Base-by-base conservation (phyloP, 2,113 vertebrate genomes). In the Ceuthmochares aereus region DNA sequence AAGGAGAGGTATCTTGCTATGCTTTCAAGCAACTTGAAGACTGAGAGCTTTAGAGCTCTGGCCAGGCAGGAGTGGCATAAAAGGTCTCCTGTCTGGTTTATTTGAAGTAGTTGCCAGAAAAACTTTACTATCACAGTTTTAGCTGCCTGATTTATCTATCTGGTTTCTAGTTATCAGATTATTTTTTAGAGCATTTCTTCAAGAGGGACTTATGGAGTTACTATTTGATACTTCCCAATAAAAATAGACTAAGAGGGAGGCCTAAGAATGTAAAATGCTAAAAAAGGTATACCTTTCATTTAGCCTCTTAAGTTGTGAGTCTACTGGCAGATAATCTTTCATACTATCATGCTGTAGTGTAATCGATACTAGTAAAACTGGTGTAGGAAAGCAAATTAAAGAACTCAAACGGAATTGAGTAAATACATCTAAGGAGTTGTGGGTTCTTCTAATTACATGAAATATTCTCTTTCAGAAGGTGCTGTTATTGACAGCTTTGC, bases 351-450 rank as follows among this genome's bases (percentile, higher is more conserved):
- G 30, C 40, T 85, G 26, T 58, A 76, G 58, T 56, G 25, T 43
- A 80, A 42, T 76, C 17, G 3, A 64, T 93, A 68, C 25, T 63
- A 84, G 77, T 30, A 91, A 74, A 84, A 47, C 74, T 64, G 47
- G 16, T 69, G 90, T 76, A 83, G 74, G 49, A 85, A 82, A 87
- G 51, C 19, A 95, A 90, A 84, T 77, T 80, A 66, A 86, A 69
- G 37, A 76, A 84, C 68, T 66, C 52, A 83, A 88, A 95, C 85
- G n/a, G 23, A 66, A 80, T n/a, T 73, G 82, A 85, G 59, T 47
- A 83, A 69, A 73, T 42, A 10, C 20, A 22, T 56, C 43, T 69
- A 62, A 73, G n/a, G 74, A 90, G 20, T 5, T 64, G 60, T 5
- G 40, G 84, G 17, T 58, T 85, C 36, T 55, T 54, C 36, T 45